Conservation (phyloP, 2,797 vertebrate species). For the Enteromius paludinosus region DNA sequence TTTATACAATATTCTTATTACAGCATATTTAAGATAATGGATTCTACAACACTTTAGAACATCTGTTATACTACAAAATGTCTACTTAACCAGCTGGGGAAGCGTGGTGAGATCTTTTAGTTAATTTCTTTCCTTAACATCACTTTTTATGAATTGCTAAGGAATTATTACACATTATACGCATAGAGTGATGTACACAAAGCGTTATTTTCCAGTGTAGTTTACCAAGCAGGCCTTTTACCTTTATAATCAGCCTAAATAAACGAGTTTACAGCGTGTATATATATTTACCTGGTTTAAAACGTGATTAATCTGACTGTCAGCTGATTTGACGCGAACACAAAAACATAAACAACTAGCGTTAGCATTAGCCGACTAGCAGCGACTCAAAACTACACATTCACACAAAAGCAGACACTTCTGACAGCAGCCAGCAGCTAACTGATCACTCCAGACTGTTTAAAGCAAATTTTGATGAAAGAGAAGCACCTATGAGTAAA, state of each 20-base stretch:
- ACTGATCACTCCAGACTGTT: no score
- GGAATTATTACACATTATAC: neutral
- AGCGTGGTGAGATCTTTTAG: neutral
- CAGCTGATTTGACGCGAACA: constrained; percentile 19
- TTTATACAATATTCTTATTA: no score
- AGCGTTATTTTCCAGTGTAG: no score
- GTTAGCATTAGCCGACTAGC: constrained; percentile 39
- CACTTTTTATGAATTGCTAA: neutral
- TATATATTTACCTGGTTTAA: neutral
- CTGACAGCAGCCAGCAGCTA: neutral
- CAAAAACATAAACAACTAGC: constrained; percentile 43
- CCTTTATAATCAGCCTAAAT: no score
- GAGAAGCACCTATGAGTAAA: neutral
- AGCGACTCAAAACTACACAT: neutral
- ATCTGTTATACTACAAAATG: neutral
- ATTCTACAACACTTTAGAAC: no score
- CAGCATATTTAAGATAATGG: no score
- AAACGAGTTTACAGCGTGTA: neutral
- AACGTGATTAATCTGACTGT: neutral
- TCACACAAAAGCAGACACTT: neutral
- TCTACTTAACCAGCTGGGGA: neutral
- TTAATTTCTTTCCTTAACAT: neutral
- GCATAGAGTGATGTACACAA: neutral
- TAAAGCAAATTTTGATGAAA: neutral
- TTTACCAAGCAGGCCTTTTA: neutral